Percentiles rank a stretch among this genome's conserved stretches.
Conservation (phyloP, 1,140 invertebrate genomes). For the Reticulitermes speratus region DNA sequence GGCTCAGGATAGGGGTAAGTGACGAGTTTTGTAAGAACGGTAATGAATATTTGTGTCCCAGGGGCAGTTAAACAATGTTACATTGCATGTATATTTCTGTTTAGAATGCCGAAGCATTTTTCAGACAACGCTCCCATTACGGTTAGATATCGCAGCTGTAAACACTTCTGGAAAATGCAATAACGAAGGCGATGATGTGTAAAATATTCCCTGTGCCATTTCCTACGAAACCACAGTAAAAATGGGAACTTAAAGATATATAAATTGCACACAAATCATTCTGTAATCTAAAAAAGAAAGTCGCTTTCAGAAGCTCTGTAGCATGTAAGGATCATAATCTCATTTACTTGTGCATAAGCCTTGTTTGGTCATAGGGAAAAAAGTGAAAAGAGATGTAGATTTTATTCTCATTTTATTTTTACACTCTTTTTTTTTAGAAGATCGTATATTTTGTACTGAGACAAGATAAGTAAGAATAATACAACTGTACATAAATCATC, state of each 20-base stretch:
- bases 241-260: constrained; percentile 3
- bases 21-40: too few species aligned
- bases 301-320: background rate
- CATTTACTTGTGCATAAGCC: background rate
- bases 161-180: background rate
- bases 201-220: background rate
- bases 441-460: background rate
- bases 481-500: background rate
- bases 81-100: too few species aligned
- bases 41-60: too few species aligned
- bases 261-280: constrained; percentile 6
- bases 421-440: background rate
- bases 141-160: too few species aligned
- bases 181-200: background rate
- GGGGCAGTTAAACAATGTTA: too few species aligned
- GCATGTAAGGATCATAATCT: background rate
- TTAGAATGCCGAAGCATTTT: too few species aligned
- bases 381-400: background rate
- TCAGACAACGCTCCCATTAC: too few species aligned
- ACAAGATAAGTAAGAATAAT: constrained; percentile 10
- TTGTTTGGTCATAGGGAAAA: background rate
- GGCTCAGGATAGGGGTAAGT: too few species aligned
- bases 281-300: constrained; percentile 9
- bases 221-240: background rate
- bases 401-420: background rate